Conservation (phyloP, 2,797 vertebrate species). For the Tapera naevia region DNA sequence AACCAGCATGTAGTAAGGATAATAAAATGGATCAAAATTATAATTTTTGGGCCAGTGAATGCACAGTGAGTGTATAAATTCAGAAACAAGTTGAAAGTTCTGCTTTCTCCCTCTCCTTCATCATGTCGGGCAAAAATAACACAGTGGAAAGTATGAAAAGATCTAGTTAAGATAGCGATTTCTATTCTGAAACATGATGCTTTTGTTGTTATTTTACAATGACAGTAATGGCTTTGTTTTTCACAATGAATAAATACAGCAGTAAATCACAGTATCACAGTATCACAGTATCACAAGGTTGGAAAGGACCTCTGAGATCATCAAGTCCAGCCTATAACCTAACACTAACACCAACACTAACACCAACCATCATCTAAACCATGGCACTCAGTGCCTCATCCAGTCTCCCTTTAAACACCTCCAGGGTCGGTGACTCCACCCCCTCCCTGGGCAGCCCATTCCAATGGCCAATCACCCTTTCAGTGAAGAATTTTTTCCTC, state of each 20-base stretch:
- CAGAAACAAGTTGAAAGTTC: not conserved
- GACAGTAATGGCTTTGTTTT: not conserved
- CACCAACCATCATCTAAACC: no score
- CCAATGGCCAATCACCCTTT: no score
- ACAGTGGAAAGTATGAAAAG: not conserved
- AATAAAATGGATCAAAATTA: not conserved
- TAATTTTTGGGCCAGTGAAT: not conserved
- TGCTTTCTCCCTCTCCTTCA: fast-evolving
- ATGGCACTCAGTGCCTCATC: no score
- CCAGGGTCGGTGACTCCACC: no score
- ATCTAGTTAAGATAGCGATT: not conserved
- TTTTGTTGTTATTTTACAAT: not conserved
- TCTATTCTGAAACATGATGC: not conserved
- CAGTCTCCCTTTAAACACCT: no score
- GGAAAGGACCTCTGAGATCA: no score
- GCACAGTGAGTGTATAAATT: not conserved
- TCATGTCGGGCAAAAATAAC: not conserved
- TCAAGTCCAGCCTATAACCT: no score
- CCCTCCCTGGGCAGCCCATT: no score
- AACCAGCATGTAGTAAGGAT: not conserved
- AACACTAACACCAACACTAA: no score
- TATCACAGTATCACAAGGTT: no score
- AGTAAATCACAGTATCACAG: no score
- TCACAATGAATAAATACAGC: not conserved
- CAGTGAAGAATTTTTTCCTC: no score